Conservation (phyloP, 2,113 vertebrate species). For the Crocuta crocuta region DNA sequence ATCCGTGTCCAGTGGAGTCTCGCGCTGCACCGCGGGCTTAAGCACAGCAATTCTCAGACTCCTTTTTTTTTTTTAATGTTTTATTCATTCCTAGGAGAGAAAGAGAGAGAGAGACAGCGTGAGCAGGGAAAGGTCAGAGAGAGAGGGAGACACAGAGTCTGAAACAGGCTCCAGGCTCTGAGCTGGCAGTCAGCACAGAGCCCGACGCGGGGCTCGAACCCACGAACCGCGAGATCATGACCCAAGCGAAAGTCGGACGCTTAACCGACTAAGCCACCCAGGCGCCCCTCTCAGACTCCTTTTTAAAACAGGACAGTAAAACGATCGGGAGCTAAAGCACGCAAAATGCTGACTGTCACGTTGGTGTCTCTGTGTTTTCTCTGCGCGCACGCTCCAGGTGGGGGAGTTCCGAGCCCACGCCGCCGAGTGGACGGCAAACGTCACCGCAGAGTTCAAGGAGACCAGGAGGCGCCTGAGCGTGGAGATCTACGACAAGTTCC, state of each 20-base stretch:
- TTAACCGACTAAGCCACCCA: no score
- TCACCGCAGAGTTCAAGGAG: conserved; percentile 99
- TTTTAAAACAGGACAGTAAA: neutral
- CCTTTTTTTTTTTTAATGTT: no score
- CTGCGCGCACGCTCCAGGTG: conserved; percentile 86
- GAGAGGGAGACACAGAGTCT: no score
- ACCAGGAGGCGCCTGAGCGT: conserved; percentile 96
- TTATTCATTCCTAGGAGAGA: no score
- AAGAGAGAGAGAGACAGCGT: no score
- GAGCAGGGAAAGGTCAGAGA: no score
- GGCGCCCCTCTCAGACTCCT: neutral
- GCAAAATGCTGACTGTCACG: fast-evolving
- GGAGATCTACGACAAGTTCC: conserved; percentile 98
- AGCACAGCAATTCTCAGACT: neutral
- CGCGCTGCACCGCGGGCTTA: no score
- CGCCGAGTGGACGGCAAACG: conserved; percentile 98
- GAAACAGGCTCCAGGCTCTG: no score
- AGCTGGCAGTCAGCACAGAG: no score
- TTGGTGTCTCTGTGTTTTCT: conserved; percentile 4
- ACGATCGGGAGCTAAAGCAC: neutral
- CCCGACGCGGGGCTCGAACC: no score
- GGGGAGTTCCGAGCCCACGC: conserved; percentile 98
- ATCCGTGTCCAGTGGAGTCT: neutral
- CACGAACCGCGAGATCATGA: no score
- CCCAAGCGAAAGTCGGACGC: no score